phyloP scores from a whole-genome alignment of 2,888 invertebrate species.

The Rotaria magnacalcarata region DNA sequence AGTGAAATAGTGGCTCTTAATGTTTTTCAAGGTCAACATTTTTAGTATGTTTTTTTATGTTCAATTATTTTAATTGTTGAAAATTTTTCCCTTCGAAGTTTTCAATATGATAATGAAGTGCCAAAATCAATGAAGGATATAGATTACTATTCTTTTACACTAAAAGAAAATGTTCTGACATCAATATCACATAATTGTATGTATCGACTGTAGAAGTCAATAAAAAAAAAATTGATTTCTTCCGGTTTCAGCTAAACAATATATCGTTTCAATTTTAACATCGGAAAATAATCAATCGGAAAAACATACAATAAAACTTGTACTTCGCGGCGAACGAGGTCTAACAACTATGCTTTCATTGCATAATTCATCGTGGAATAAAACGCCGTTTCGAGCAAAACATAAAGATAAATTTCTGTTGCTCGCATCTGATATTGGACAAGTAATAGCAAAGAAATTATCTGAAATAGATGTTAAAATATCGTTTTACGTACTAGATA shows the following conservation, averaged over 20 bases:
- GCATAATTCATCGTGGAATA: background rate
- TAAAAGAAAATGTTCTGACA: background rate
- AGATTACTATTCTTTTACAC: background rate
- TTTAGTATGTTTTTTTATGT: background rate
- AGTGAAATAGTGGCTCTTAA: background rate
- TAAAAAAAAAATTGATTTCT: background rate
- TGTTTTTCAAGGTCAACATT: constrained; percentile 5
- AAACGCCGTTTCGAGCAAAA: background rate
- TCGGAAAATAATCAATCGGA: background rate
- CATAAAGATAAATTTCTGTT: constrained; percentile 27
- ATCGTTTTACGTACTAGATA: background rate
- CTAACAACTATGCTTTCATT: background rate
- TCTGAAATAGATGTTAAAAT: too few relatives aligned
- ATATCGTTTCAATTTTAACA: background rate
- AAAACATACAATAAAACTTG: constrained; percentile 1
- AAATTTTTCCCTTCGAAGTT: background rate
- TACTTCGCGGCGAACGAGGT: constrained; percentile 1
- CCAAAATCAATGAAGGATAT: background rate
- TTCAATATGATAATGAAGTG: background rate
- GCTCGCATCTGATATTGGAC: background rate
- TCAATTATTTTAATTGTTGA: too few relatives aligned
- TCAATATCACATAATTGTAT: background rate
- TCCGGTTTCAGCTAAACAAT: background rate
- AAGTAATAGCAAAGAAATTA: background rate
- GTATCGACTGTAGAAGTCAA: too few relatives aligned